Conservation (phyloP, 2,797 vertebrate genomes). For the Malurus leucopterus region DNA sequence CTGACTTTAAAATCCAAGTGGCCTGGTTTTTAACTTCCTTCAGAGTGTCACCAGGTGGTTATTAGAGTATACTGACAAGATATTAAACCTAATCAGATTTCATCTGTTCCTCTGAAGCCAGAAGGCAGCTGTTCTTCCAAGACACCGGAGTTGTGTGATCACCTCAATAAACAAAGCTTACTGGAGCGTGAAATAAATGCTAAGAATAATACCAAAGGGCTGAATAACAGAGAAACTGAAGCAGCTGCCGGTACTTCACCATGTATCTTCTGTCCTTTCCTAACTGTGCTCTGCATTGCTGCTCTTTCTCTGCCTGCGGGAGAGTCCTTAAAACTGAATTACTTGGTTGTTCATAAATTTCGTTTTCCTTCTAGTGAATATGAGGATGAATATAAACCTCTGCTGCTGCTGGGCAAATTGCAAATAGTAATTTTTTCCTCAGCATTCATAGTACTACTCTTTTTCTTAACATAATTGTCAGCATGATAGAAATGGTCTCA, state of each 20-base stretch:
- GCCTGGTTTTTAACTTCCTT: background rate
- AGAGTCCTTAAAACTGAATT: background rate
- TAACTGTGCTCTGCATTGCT: background rate
- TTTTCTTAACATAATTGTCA: background rate
- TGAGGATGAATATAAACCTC: background rate
- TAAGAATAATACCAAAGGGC: background rate
- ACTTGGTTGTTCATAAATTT: background rate
- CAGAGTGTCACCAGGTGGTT: background rate
- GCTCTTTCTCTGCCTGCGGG: background rate
- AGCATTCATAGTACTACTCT: background rate
- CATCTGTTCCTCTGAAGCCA: background rate
- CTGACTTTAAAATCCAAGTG: background rate
- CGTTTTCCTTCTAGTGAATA: background rate
- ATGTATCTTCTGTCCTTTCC: background rate
- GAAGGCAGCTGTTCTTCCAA: background rate
- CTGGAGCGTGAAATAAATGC: conserved; percentile 7
- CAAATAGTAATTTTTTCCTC: background rate
- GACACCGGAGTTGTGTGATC: background rate
- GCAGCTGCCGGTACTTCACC: background rate
- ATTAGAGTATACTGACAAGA: background rate
- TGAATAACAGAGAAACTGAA: background rate
- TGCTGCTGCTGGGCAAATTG: background rate
- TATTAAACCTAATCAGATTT: background rate
- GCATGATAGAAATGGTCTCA: background rate
- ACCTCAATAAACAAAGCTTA: conserved; percentile 17